Percentiles rank a stretch among this genome's conserved stretches.
phyloP scores from a whole-genome alignment of 1,140 invertebrate genomes.

The Camponotus floridanus region DNA sequence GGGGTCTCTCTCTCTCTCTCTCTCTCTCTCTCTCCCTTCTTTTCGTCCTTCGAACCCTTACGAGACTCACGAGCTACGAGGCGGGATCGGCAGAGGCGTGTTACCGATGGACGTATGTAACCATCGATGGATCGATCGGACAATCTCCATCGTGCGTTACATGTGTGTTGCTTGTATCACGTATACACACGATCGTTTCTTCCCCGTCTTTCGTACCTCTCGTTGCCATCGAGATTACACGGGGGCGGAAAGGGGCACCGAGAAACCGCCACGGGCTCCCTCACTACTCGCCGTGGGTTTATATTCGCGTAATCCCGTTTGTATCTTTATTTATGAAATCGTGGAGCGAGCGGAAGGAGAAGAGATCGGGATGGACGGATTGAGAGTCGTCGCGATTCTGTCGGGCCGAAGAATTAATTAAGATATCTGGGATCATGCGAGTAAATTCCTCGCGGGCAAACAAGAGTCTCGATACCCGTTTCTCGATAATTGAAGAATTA shows the following conservation, averaged over 20 bases:
- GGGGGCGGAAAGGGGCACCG: slow-evolving; percentile 44
- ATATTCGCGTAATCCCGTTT: slow-evolving; percentile 59
- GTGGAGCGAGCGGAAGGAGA: slow-evolving; percentile 21
- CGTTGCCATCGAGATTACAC: slow-evolving; percentile 59
- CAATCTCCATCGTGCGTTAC: slow-evolving; percentile 11
- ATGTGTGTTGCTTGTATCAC: not conserved
- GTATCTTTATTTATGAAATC: slow-evolving; percentile 58
- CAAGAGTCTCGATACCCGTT: slow-evolving; percentile 5
- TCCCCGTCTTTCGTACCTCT: slow-evolving; percentile 31
- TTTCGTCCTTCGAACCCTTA: slow-evolving; percentile 55
- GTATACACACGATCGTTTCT: not conserved
- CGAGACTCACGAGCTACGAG: slow-evolving; percentile 57
- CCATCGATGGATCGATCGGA: slow-evolving; percentile 57
- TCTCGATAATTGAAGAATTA: not conserved
- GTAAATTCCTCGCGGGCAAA: not conserved
- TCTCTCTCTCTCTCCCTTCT: slow-evolving; percentile 3
- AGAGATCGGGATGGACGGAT: slow-evolving; percentile 40
- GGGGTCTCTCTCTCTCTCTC: slow-evolving; percentile 37
- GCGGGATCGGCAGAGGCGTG: slow-evolving; percentile 75
- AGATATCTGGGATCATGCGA: slow-evolving; percentile 42
- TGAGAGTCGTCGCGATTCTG: slow-evolving; percentile 50
- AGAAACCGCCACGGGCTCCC: slow-evolving; percentile 56
- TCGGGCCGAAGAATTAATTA: slow-evolving; percentile 49
- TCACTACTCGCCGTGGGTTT: slow-evolving; percentile 50
- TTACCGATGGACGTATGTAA: slow-evolving; percentile 70